phyloP scores from a whole-genome alignment of 30 jellyfish, hydroid and myxozoan genomes.

The Morbakka virulenta region DNA sequence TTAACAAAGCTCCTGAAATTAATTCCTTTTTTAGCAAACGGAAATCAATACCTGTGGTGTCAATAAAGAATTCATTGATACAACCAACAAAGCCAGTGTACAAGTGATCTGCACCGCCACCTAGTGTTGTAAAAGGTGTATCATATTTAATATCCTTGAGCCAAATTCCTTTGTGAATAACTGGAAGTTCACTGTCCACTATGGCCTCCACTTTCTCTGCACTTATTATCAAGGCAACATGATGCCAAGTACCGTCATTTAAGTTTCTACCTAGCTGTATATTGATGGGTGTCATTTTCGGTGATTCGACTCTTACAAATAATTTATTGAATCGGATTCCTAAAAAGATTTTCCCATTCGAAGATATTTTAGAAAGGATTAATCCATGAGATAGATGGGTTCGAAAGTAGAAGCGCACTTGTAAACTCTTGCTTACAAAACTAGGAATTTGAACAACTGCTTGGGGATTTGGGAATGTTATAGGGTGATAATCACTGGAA shows the following conservation, averaged over 20 bases:
- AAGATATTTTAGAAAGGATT: constrained; percentile 66
- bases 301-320: constrained; percentile 57
- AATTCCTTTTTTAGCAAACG: constrained; percentile 33
- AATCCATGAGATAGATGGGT: constrained; percentile 64
- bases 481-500: constrained; percentile 65
- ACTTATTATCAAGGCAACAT: constrained; percentile 57
- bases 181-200: constrained; percentile 40
- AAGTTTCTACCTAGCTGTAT: constrained; percentile 54
- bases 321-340: constrained; percentile 65
- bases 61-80: constrained; percentile 70
- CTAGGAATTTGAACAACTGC: constrained; percentile 69
- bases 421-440: constrained; percentile 58
- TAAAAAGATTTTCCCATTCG: constrained; percentile 59
- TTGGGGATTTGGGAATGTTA: constrained; percentile 70
- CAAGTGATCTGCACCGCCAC: constrained; percentile 94
- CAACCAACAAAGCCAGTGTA: constrained; percentile 89
- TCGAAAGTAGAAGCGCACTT: constrained; percentile 61
- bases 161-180: constrained; percentile 30
- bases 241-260: constrained; percentile 96
- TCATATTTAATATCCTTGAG: constrained; percentile 30
- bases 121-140: constrained; percentile 71
- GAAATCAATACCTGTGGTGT: constrained; percentile 64
- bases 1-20: constrained; percentile 53
- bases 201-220: constrained; percentile 20
- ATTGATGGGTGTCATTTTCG: constrained; percentile 53